A percentile compares a stretch with the other conserved stretches of the same genome.
Conservation (phyloP, 2,797 vertebrate genomes). For the Miichthys miiuy region DNA sequence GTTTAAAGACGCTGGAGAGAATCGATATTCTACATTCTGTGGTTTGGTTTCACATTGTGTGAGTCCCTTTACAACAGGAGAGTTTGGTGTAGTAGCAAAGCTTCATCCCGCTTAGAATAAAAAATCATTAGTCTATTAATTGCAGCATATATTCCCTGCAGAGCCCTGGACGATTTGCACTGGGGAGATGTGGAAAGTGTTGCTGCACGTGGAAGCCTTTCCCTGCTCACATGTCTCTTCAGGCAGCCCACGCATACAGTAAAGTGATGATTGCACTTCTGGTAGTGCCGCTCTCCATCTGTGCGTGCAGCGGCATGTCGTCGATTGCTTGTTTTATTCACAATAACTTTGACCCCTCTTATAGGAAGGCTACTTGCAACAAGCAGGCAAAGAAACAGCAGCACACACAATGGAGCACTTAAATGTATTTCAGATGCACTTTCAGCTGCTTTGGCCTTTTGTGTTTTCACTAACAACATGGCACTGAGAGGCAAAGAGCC, state of each 20-base stretch:
- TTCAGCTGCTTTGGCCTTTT: conserved; percentile 11
- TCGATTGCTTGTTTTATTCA: conserved; percentile 25
- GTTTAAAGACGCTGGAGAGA: conserved; percentile 15
- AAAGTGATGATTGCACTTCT: conserved; percentile 15
- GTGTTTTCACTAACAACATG: conserved; percentile 36
- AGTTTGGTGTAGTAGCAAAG: conserved; percentile 51
- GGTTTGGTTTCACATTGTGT: conserved; percentile 11
- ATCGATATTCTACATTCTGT: conserved; percentile 35
- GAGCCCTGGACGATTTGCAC: conserved; percentile 41
- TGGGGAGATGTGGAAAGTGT: conserved; percentile 43
- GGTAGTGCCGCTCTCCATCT: conserved; percentile 22
- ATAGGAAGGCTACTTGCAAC: not conserved
- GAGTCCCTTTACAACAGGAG: conserved; percentile 49
- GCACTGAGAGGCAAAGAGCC: conserved; percentile 30
- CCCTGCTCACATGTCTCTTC: conserved; percentile 65
- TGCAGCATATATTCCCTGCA: conserved; percentile 64
- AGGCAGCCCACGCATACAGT: conserved; percentile 49
- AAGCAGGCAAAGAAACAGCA: conserved; percentile 1
- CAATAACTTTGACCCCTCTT: conserved; percentile 28
- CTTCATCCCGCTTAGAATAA: conserved; percentile 68
- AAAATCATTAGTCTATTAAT: conserved; percentile 80
- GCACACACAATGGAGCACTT: conserved; percentile 29
- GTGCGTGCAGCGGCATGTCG: not conserved
- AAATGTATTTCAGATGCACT: conserved; percentile 27
- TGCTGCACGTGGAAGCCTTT: conserved; percentile 60